Conservation (phyloP, 2,797 vertebrate genomes). For the Sebastes kiyomatsui region DNA sequence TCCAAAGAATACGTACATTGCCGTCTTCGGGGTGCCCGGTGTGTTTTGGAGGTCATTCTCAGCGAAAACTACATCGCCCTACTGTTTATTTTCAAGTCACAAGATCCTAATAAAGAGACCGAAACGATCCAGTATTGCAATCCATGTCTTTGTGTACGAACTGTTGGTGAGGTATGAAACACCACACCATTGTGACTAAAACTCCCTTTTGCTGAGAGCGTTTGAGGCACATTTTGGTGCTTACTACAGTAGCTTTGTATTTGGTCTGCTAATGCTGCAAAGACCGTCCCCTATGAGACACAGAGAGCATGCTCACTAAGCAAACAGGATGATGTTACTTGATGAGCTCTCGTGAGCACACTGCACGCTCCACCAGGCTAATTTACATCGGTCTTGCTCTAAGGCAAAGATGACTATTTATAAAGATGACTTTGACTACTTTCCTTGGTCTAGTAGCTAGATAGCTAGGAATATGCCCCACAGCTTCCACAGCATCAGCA, state of each 20-base stretch:
- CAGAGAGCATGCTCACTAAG: conserved; percentile 51
- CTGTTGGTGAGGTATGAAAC: conserved; percentile 16
- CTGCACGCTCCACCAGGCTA: conserved; percentile 54
- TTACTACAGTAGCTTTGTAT: conserved; percentile 49
- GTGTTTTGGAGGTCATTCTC: conserved; percentile 52
- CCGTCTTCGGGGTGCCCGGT: conserved; percentile 8
- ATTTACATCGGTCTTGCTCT: conserved; percentile 69
- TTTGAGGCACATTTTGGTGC: conserved; percentile 31
- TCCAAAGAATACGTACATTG: conserved; percentile 36
- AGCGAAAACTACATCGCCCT: conserved; percentile 20
- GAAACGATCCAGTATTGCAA: neutral
- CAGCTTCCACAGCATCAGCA: conserved; percentile 15
- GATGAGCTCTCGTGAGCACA: conserved; percentile 69
- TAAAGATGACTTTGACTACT: conserved; percentile 58
- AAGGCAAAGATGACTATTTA: conserved; percentile 65
- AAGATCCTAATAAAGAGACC: conserved; percentile 6
- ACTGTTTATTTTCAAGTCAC: conserved; percentile 40
- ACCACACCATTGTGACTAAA: conserved; percentile 21
- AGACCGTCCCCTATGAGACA: conserved; percentile 55
- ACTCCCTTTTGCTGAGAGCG: conserved; percentile 10
- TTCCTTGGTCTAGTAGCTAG: conserved; percentile 36
- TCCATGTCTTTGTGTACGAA: neutral
- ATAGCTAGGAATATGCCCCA: conserved; percentile 28
- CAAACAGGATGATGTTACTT: conserved; percentile 69
- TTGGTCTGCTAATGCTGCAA: conserved; percentile 54